Evolutionary conservation across 2,797 vertebrate genomes (phyloP).

Genomic region (Anguilla pacifica): DNA sequence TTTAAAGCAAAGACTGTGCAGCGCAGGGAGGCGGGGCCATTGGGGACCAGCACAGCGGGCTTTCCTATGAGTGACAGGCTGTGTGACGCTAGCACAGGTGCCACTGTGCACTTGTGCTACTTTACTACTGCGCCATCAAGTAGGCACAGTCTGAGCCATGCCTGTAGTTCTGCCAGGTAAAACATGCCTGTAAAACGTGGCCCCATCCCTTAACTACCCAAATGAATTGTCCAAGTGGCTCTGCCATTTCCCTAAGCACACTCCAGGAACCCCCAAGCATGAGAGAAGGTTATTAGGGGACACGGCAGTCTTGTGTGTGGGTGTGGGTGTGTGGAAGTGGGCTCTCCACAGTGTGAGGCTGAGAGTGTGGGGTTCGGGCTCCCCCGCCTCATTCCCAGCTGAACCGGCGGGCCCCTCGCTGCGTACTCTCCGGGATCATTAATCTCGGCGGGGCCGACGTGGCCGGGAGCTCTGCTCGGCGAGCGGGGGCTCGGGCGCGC

Average conservation of each 20-base stretch:
- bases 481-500: background rate
- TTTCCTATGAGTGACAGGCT: background rate
- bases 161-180: background rate
- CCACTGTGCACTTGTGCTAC: background rate
- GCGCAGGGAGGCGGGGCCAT: conserved; percentile 50
- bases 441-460: background rate
- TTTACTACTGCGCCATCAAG: background rate
- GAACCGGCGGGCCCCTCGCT: background rate
- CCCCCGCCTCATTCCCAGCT: background rate
- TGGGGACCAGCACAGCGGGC: background rate
- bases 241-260: too few relatives aligned
- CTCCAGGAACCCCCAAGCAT: too few relatives aligned
- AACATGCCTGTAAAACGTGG: background rate
- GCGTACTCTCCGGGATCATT: background rate
- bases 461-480: background rate
- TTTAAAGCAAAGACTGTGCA: conserved; percentile 48
- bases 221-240: too few relatives aligned
- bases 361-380: background rate
- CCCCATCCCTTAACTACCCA: background rate
- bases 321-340: background rate
- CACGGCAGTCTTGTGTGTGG: background rate
- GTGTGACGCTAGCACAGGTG: background rate
- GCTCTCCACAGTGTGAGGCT: background rate
- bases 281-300: conserved; percentile 22
- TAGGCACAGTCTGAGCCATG: background rate